Conservation (phyloP, 2,113 vertebrate species). For the Guaruba guarouba region DNA sequence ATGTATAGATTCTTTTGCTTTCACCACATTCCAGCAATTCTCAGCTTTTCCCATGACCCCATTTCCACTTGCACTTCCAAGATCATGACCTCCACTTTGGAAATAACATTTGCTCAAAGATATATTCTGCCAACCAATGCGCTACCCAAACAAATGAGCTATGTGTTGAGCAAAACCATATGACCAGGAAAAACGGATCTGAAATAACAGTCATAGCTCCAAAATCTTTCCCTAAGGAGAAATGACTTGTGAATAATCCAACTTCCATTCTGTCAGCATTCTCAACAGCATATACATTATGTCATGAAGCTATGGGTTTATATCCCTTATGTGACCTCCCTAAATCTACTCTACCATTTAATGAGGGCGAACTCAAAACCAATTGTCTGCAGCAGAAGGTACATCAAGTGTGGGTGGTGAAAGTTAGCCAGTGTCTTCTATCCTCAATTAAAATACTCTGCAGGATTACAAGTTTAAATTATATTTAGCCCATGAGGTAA, state of each 20-base stretch:
- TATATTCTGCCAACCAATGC: not conserved
- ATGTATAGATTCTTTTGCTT: slow-evolving; percentile 20
- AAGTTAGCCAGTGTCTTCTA: not conserved
- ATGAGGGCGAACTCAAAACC: not conserved
- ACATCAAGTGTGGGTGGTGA: not conserved
- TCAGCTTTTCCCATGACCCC: slow-evolving; percentile 50
- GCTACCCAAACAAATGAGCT: not conserved
- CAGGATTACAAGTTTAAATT: not conserved
- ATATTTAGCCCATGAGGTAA: not conserved
- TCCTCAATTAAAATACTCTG: not conserved
- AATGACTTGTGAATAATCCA: slow-evolving; percentile 1
- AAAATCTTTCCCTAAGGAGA: not conserved
- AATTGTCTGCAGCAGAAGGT: not conserved
- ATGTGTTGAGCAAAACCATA: slow-evolving; percentile 17
- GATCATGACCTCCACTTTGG: slow-evolving; percentile 34
- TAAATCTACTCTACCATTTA: not conserved
- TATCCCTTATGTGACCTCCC: not conserved
- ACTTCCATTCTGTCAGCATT: not conserved
- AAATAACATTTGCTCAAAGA: slow-evolving; percentile 14
- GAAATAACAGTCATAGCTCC: slow-evolving; percentile 1
- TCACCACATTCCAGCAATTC: slow-evolving; percentile 8
- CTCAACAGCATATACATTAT: not conserved
- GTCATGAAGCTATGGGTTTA: not conserved
- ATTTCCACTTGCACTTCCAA: slow-evolving; percentile 46
- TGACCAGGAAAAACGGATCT: not conserved